A percentile compares a stretch with the other conserved stretches of the same genome.
phyloP scores from a whole-genome alignment of 1,140 invertebrate species.

The Bacillus rossius region DNA sequence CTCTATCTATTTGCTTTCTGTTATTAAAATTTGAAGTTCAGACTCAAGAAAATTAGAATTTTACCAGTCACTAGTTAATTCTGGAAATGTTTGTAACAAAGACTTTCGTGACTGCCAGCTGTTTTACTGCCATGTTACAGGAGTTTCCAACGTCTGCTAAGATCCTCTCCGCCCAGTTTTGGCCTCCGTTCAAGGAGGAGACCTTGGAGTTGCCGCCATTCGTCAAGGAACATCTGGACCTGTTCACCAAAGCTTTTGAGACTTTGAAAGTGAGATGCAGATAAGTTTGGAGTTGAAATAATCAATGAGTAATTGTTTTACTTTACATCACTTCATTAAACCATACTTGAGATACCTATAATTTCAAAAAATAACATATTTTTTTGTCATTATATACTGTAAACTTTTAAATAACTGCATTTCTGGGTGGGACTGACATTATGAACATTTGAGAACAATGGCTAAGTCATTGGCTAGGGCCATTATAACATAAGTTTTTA shows the following conservation, averaged over 20 bases:
- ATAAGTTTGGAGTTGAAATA: background rate
- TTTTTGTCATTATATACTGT: background rate
- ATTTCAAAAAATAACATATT: background rate
- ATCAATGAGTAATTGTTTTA: background rate
- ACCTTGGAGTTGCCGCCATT: slow-evolving; percentile 78
- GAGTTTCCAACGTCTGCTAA: slow-evolving; percentile 72
- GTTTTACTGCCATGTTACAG: slow-evolving; percentile 28
- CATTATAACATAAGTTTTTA: too few relatives aligned
- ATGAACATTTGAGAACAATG: too few relatives aligned
- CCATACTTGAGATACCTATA: background rate
- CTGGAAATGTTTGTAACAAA: too few relatives aligned
- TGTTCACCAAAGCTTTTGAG: slow-evolving; percentile 90
- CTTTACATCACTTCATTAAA: background rate
- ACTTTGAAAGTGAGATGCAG: slow-evolving; percentile 65
- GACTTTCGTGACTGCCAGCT: too few relatives aligned
- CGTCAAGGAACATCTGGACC: slow-evolving; percentile 74
- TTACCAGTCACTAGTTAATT: too few relatives aligned
- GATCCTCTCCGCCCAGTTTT: slow-evolving; percentile 97
- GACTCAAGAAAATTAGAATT: too few relatives aligned
- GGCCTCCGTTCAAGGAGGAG: slow-evolving; percentile 95
- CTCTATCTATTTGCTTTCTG: too few relatives aligned
- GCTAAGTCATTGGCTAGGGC: too few relatives aligned
- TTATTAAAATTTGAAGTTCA: too few relatives aligned
- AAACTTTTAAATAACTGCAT: slow-evolving; percentile 10
- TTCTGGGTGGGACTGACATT: too few relatives aligned